Percentiles rank a stretch among this genome's conserved stretches.
phyloP scores from a whole-genome alignment of 2,888 invertebrate species.

The Callyntrura sp. region DNA sequence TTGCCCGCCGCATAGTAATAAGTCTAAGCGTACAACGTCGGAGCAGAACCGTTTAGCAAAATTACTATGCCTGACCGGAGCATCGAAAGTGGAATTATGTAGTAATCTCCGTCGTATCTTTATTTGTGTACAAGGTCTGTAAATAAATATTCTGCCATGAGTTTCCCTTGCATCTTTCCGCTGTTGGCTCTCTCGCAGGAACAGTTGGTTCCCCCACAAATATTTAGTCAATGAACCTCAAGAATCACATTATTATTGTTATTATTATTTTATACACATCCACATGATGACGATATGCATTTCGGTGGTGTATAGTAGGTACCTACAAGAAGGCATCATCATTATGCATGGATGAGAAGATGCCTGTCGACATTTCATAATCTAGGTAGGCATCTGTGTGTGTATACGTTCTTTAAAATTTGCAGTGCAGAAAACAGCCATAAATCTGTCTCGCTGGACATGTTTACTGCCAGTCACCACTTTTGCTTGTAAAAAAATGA shows the following conservation, averaged over 20 bases:
- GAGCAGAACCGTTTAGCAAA: neutral
- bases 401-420: too few relatives aligned
- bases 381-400: neutral
- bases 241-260: neutral
- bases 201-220: neutral
- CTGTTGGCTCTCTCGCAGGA: neutral
- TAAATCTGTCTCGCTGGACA: too few relatives aligned
- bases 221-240: constrained; percentile 16
- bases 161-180: too few relatives aligned
- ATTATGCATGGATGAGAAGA: neutral
- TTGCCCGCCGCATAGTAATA: neutral
- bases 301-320: neutral
- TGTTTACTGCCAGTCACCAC: too few relatives aligned
- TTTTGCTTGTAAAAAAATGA: too few relatives aligned
- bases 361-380: neutral
- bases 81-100: too few relatives aligned
- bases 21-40: neutral
- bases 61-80: too few relatives aligned
- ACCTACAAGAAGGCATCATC: neutral
- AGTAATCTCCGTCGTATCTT: too few relatives aligned
- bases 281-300: neutral
- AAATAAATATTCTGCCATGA: too few relatives aligned
- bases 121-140: too few relatives aligned
- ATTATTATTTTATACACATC: neutral
- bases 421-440: too few relatives aligned